Percentiles rank a stretch among this genome's conserved stretches.
These are phyloP conservation scores for Climacteris rufus DNA, from an alignment of 2,113 vertebrate genomes.

Conservation along the genomic window DNA sequence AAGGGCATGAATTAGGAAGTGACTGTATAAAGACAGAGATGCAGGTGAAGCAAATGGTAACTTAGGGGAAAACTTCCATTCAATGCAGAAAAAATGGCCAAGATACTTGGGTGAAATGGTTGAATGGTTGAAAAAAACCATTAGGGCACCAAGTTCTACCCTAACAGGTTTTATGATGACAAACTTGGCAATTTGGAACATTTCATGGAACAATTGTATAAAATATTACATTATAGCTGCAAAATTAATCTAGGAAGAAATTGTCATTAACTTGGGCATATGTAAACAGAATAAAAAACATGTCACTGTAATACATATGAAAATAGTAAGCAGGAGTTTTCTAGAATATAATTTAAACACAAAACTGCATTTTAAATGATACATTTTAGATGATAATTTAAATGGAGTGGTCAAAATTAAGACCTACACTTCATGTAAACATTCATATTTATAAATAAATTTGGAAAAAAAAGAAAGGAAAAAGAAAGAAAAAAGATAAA, in stretches of 20 bases:
- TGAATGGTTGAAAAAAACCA: too few species aligned
- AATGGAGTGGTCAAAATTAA: constrained; percentile 67
- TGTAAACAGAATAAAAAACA: background rate
- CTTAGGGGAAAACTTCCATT: background rate
- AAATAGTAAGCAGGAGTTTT: constrained; percentile 15
- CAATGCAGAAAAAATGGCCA: background rate
- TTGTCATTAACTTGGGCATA: background rate
- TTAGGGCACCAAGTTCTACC: background rate
- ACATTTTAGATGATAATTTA: constrained; percentile 56
- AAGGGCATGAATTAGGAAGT: constrained; percentile 35
- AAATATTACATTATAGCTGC: background rate
- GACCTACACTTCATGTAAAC: constrained; percentile 71
- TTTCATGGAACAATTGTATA: background rate
- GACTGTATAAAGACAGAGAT: background rate
- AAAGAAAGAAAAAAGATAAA: background rate
- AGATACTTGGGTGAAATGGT: background rate
- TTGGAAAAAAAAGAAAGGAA: background rate
- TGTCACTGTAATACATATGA: background rate
- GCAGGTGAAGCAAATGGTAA: background rate
- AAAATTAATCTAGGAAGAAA: constrained; percentile 6
- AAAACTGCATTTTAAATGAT: constrained; percentile 19
- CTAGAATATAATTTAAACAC: constrained; percentile 51
- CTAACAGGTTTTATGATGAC: background rate
- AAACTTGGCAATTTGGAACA: constrained; percentile 63
- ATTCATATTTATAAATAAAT: constrained; percentile 74